Percentiles rank a stretch among this genome's conserved stretches.
Conservation (phyloP, 2,797 vertebrate species). For the Simalia tracyae region DNA sequence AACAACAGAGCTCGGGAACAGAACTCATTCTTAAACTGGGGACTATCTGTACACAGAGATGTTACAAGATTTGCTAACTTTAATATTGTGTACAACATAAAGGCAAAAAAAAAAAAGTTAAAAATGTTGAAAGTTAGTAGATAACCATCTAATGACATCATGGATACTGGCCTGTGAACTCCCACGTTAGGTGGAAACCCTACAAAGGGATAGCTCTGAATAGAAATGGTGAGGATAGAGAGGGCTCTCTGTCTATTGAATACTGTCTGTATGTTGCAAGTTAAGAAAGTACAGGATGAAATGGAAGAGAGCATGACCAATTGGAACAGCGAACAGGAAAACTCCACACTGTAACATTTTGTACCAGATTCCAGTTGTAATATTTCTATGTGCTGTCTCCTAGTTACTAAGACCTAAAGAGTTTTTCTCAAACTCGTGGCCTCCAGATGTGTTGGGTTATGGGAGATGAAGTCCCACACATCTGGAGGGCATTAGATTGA, state of each 20-base stretch:
- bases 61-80: too few relatives aligned
- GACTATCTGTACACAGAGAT: too few relatives aligned
- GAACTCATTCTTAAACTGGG: too few relatives aligned
- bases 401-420: background rate
- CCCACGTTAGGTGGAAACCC: background rate
- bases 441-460: background rate
- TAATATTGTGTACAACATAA: too few relatives aligned
- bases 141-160: background rate
- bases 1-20: too few relatives aligned
- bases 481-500: background rate
- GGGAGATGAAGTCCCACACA: background rate
- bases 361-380: background rate
- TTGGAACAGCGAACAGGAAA: background rate
- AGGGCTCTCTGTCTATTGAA: background rate
- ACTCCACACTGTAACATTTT: background rate
- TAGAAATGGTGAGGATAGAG: background rate
- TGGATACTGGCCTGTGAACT: background rate
- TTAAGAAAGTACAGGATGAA: background rate
- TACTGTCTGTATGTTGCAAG: background rate
- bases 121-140: too few relatives aligned
- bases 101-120: too few relatives aligned
- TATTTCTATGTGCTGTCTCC: background rate
- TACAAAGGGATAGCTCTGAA: too few relatives aligned
- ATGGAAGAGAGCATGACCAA: background rate
- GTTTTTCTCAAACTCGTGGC: background rate